Evolutionary conservation across 2,888 invertebrate genomes (phyloP).

Genomic region (Andrena flavipes): DNA sequence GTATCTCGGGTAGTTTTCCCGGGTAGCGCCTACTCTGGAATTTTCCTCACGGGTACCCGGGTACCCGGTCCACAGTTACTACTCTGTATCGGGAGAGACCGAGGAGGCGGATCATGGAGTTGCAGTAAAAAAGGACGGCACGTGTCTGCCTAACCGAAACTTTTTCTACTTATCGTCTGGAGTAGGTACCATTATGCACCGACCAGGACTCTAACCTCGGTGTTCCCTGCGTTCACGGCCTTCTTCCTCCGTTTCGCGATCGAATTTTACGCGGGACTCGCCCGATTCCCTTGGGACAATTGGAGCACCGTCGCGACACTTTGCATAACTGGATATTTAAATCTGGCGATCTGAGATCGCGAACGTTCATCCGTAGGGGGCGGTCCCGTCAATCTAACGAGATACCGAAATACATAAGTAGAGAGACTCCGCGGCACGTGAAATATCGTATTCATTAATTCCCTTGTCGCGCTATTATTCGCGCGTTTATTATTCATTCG

Average conservation of each 20-base stretch:
- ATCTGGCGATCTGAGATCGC: constrained; percentile 24
- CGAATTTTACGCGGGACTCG: constrained; percentile 22
- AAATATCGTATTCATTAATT: constrained; percentile 26
- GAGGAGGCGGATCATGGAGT: background rate
- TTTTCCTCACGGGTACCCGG: too few species aligned
- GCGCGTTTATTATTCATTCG: constrained; percentile 30
- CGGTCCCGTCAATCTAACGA: background rate
- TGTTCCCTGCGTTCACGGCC: background rate
- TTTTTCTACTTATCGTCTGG: constrained; percentile 5
- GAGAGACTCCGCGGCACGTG: background rate
- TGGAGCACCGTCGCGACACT: constrained; percentile 22
- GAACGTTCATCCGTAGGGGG: constrained; percentile 1
- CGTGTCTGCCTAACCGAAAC: constrained; percentile 20
- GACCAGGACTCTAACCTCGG: background rate
- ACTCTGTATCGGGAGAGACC: constrained; percentile 24
- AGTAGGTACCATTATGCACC: constrained; percentile 15
- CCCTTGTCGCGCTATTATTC: constrained; percentile 4
- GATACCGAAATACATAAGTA: constrained; percentile 3
- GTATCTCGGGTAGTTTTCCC: too few species aligned
- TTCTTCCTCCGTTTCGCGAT: constrained; percentile 6
- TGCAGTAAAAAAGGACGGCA: background rate
- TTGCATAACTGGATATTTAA: constrained; percentile 53
- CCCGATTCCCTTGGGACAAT: constrained; percentile 25
- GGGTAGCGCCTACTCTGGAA: too few species aligned
- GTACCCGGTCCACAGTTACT: too few species aligned